phyloP scores from a whole-genome alignment of 2,888 invertebrate species.

The Fragum fragum region DNA sequence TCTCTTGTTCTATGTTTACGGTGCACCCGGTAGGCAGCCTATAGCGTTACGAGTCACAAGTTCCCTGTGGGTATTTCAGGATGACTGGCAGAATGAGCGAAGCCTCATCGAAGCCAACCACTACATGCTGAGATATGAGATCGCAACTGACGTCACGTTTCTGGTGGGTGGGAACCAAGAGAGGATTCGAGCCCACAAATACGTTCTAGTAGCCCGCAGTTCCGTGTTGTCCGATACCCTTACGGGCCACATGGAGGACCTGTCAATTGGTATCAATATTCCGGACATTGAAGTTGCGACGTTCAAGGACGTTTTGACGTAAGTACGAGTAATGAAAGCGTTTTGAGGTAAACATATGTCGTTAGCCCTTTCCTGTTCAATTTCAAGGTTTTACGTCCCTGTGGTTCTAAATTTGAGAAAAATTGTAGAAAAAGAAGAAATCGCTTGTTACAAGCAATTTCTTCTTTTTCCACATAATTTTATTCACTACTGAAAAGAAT shows the following conservation, averaged over 20 bases:
- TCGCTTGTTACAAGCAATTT: too few species aligned
- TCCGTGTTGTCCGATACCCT: conserved; percentile 61
- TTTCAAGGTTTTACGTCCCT: too few species aligned
- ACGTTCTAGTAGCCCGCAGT: conserved; percentile 67
- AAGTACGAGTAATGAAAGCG: too few species aligned
- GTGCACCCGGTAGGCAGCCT: too few species aligned
- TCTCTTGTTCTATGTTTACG: too few species aligned
- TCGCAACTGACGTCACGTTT: conserved; percentile 69
- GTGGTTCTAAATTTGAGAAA: too few species aligned
- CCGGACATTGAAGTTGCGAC: conserved; percentile 48
- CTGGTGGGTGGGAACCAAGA: conserved; percentile 57
- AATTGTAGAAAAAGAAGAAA: too few species aligned
- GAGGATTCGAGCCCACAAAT: conserved; percentile 67
- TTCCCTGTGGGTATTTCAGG: conserved; percentile 28
- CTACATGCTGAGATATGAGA: conserved; percentile 70
- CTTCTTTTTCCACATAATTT: too few species aligned
- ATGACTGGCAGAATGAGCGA: conserved; percentile 68
- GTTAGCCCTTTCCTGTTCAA: too few species aligned
- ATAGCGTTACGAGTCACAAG: too few species aligned
- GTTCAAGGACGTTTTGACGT: conserved; percentile 41
- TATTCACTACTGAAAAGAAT: too few species aligned
- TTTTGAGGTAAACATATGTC: too few species aligned
- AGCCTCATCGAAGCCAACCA: conserved; percentile 66
- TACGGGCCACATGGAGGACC: conserved; percentile 52
- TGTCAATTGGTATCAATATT: conserved; percentile 42